phyloP scores from a whole-genome alignment of 1,140 invertebrate species.

The Bemisia tabaci region DNA sequence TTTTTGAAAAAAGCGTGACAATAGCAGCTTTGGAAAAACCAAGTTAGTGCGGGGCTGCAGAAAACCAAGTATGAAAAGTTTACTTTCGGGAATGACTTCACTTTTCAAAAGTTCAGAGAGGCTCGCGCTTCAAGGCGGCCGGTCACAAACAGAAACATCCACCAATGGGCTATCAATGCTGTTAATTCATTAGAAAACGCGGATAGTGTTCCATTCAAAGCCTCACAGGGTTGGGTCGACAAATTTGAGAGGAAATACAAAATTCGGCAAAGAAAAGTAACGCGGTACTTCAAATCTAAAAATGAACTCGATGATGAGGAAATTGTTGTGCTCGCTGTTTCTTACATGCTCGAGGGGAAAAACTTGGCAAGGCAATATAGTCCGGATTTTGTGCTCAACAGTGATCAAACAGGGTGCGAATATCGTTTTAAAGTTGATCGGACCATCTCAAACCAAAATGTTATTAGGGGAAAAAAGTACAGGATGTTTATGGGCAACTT shows the following conservation, averaged over 20 bases:
- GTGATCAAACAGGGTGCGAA: slow-evolving; percentile 17
- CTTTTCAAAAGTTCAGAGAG: neutral
- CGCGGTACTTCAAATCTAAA: neutral
- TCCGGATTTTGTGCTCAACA: slow-evolving; percentile 11
- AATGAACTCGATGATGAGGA: slow-evolving; percentile 6
- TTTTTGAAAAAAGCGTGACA: neutral
- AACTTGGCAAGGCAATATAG: slow-evolving; percentile 6
- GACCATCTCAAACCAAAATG: slow-evolving; percentile 10
- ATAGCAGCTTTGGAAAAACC: no score
- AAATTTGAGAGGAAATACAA: neutral
- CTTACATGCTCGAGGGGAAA: no score
- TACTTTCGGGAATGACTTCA: neutral
- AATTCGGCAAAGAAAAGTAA: neutral
- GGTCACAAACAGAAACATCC: neutral
- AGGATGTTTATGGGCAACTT: slow-evolving; percentile 14
- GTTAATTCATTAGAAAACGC: no score
- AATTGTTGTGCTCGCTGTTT: no score
- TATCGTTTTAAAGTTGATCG: slow-evolving; percentile 9
- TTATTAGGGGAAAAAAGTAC: slow-evolving; percentile 7
- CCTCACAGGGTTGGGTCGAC: neutral
- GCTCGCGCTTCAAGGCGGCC: neutral
- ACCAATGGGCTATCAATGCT: neutral
- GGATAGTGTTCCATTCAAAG: neutral
- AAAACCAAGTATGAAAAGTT: neutral
- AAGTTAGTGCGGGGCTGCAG: no score